phyloP scores from a whole-genome alignment of 2,113 vertebrate species.

The Trogon melanurus region DNA sequence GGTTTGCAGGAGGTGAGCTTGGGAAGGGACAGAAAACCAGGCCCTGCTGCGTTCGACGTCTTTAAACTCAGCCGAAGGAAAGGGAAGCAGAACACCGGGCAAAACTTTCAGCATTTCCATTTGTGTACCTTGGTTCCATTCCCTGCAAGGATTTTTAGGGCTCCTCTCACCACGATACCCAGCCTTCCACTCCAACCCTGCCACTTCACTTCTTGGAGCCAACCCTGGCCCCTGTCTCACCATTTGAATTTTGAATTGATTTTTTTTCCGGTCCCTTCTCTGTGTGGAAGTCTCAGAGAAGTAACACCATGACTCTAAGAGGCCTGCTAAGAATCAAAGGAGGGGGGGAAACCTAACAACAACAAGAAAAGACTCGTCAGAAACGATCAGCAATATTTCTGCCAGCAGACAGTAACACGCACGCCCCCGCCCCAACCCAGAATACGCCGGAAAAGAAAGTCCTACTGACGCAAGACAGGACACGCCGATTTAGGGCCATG shows the following conservation, averaged over 20 bases:
- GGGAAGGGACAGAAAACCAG: not conserved
- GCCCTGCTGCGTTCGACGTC: not conserved
- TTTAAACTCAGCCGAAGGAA: not conserved
- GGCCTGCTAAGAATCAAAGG: not conserved
- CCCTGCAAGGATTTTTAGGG: not conserved
- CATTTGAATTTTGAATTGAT: not conserved
- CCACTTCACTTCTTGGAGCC: not conserved
- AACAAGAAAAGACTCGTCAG: not conserved
- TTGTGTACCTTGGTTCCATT: not conserved
- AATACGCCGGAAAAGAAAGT: not conserved
- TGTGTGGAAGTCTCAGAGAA: not conserved
- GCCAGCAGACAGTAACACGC: not conserved
- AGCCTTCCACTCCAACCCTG: not conserved
- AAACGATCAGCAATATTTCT: not conserved
- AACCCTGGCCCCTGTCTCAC: rapidly evolving
- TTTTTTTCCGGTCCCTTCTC: not conserved
- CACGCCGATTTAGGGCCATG: not conserved
- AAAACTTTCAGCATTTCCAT: not conserved
- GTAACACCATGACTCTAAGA: not conserved
- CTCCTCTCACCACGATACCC: not conserved
- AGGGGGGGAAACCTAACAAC: too few relatives aligned
- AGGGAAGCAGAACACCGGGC: not conserved
- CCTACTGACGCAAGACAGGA: not conserved
- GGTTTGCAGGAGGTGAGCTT: not conserved
- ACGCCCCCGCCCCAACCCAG: not conserved